Percentiles rank a stretch among this genome's conserved stretches.
phyloP scores from a whole-genome alignment of 1,140 invertebrate species.

The Drosophila melanogaster region DNA sequence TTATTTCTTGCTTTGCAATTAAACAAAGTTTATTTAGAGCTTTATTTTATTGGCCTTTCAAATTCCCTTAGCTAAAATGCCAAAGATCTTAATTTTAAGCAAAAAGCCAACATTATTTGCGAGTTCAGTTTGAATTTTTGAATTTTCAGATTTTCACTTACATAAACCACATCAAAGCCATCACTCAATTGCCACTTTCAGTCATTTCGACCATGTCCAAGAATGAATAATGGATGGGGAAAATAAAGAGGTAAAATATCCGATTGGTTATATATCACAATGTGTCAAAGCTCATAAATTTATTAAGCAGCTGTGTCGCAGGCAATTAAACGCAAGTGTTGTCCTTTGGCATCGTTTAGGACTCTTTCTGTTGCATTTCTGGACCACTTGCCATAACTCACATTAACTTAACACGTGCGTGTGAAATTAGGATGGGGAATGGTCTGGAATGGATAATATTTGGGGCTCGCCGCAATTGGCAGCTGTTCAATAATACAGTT shows the following conservation, averaged over 20 bases:
- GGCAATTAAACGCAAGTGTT: slow-evolving; percentile 56
- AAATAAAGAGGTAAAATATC: background rate
- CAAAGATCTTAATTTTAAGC: too few relatives aligned
- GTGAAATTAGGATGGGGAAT: slow-evolving; percentile 20
- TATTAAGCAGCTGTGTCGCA: slow-evolving; percentile 17
- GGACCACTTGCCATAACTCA: slow-evolving; percentile 50
- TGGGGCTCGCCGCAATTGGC: slow-evolving; percentile 61
- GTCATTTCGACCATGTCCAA: slow-evolving; percentile 22
- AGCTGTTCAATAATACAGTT: slow-evolving; percentile 78
- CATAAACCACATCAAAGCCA: slow-evolving; percentile 30
- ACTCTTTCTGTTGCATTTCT: slow-evolving; percentile 3
- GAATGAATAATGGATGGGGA: slow-evolving; percentile 31
- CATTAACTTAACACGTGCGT: slow-evolving; percentile 51
- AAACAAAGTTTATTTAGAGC: too few relatives aligned
- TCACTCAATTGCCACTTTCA: slow-evolving; percentile 28
- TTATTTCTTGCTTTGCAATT: too few relatives aligned
- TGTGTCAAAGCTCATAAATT: slow-evolving; percentile 44
- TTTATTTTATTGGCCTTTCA: too few relatives aligned
- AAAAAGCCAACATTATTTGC: background rate
- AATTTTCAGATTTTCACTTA: slow-evolving; percentile 16
- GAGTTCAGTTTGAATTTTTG: too few relatives aligned
- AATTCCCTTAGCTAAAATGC: too few relatives aligned
- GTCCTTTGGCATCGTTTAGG: slow-evolving; percentile 2
- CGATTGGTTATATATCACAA: slow-evolving; percentile 29
- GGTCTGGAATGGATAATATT: slow-evolving; percentile 64